phyloP scores from a whole-genome alignment of 2,797 vertebrate species.

The Pampus argenteus region DNA sequence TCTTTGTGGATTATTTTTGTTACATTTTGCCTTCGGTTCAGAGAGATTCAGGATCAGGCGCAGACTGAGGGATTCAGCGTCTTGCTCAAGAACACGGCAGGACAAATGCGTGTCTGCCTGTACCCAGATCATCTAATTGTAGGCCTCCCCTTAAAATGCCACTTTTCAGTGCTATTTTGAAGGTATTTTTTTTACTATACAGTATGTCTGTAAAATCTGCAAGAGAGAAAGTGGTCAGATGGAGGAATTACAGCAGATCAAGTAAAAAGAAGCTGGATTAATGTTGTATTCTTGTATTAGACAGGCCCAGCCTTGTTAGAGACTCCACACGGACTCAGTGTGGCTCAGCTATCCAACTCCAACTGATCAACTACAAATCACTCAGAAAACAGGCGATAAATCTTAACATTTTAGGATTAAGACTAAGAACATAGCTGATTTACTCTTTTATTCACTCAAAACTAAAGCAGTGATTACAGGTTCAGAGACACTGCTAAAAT shows the following conservation, averaged over 20 bases:
- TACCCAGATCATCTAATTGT: constrained; percentile 11
- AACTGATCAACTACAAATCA: constrained; percentile 66
- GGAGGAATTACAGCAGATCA: constrained; percentile 70
- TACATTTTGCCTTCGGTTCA: constrained; percentile 2
- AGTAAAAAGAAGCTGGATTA: constrained; percentile 64
- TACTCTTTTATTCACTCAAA: constrained; percentile 41
- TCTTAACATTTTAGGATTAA: constrained; percentile 56
- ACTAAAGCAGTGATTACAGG: constrained; percentile 52
- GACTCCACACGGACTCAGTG: constrained; percentile 71
- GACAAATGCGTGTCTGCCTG: not conserved
- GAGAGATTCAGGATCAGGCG: constrained; percentile 10
- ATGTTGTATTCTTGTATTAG: constrained; percentile 65
- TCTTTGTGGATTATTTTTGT: constrained; percentile 12
- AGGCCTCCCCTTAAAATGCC: not conserved
- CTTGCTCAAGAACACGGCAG: constrained; percentile 2
- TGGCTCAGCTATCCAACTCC: constrained; percentile 65
- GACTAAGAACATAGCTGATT: constrained; percentile 47
- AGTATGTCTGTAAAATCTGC: constrained; percentile 28
- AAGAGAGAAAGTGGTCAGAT: constrained; percentile 60
- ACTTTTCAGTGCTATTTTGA: constrained; percentile 22
- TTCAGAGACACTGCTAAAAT: constrained; percentile 34
- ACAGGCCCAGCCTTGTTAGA: constrained; percentile 75
- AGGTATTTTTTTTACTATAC: constrained; percentile 15
- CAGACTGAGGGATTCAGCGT: constrained; percentile 17
- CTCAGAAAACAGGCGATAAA: constrained; percentile 39